These are phyloP conservation scores for Microcebus tavaratra DNA, from an alignment of 2,113 vertebrate species.

Conservation along the genomic window DNA sequence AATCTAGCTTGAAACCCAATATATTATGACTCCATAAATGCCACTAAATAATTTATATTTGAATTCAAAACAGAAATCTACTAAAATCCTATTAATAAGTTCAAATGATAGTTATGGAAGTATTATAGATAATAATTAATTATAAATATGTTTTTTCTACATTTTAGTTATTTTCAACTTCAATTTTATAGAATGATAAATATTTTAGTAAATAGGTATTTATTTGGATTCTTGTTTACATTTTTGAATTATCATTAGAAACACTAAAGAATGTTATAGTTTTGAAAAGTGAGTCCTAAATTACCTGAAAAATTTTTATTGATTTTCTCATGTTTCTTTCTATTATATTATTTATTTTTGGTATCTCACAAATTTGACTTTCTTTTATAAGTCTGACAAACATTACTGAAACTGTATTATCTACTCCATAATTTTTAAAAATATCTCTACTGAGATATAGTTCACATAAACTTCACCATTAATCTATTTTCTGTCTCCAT, in stretches of 20 bases:
- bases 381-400: not conserved
- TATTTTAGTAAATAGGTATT: not conserved
- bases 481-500: not conserved
- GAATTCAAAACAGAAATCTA: not conserved
- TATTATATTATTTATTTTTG: not conserved
- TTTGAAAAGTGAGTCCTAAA: not conserved
- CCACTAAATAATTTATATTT: not conserved
- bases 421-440: not conserved
- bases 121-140: not conserved
- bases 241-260: not conserved
- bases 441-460: not conserved
- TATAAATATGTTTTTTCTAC: not conserved
- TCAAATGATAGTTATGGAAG: not conserved
- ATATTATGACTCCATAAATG: not conserved
- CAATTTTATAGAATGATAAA: not conserved
- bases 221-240: not conserved
- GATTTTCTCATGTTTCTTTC: not conserved
- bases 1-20: not conserved
- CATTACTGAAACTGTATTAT: not conserved
- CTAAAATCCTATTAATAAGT: not conserved
- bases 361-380: not conserved
- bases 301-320: not conserved
- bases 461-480: not conserved
- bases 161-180: not conserved
- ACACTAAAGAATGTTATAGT: not conserved